Base-by-base conservation (phyloP, 2,113 vertebrate species). In the Athene cunicularia region DNA sequence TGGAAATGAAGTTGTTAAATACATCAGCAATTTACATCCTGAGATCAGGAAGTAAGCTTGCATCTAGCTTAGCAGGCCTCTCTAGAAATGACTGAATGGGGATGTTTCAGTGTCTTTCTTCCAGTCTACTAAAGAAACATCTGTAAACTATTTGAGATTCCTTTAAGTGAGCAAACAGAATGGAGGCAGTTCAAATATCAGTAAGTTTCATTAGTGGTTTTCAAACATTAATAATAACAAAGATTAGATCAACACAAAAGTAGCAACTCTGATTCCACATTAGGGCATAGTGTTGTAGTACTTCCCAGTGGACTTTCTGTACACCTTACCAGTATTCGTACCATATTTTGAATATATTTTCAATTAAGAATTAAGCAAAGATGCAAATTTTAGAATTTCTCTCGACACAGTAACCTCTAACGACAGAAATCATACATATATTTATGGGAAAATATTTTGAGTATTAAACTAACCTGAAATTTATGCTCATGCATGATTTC, bases 401-500 rank as follows among this genome's bases (percentile, higher is more conserved):
- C 47, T 49, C 41, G 75, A 55, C 0, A 2, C 8, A 26, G 23
- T 55, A 94, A 71, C n/a, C 39, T 9, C 55, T 77, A 83, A 81
- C 16, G 80, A 79, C 13, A 74, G 35, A 80, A 90, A 59, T 5
- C 3, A 9, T 37, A 9, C 15, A 33, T 43, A 11, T 64, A 45
- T 90, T 93, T 90, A 80, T n/a, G 39, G 86, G n/a, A 71, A 94
- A 97, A 90, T 80, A 93, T 71, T 95, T 58, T 71, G 59, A 74
- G 59, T 39, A 83, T 59, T 62, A 80, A 63, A 76, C 45, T 66
- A 73, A 91, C n/a, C 56, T 63, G 70, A 37, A 74, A 80, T 88
- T 82, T 70, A 45, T 17, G 27, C 50, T 92, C 41, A 67, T 8
- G 43, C 55, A 80, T 74, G 63, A 73, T 23, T 90, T 92, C 53